Base-by-base conservation (phyloP, 2,113 vertebrate genomes). In the Leuciscus idus region DNA sequence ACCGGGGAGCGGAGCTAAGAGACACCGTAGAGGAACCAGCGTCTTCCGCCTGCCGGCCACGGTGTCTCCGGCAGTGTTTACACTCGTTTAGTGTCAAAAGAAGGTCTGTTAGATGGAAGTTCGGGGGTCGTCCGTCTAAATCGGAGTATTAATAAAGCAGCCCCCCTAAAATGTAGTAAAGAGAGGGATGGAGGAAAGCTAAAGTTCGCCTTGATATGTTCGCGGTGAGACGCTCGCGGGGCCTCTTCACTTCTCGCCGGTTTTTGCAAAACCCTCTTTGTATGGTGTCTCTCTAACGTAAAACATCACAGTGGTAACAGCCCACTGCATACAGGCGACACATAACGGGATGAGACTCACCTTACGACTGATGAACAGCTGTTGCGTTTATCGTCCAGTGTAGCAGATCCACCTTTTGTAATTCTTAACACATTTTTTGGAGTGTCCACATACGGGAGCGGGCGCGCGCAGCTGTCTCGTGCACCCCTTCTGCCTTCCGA, bases 21-120 rank as follows among this genome's bases (percentile, higher is more conserved):
- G 91, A 96, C 94, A 93, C 94, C 95, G 95, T 92, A 93, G 94
- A 93, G 91, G 88, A 87, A 68, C 84, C 57, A 92, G 93, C 85
- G 93, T 93, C 92, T 94, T 93, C 92, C 90, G 90, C 68, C 87
- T 84, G 83, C 33, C 62, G 92, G 92, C 93, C 92, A 89, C 83
- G 64, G n/a, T 88, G 88, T 81, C 87, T 87, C 90, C 87, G 26
- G 30, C 30, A 19, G 6, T 86, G n/a, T 57, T 59, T 23, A 46
- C 84, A 57, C 26, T 0, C n/a, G 48, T 33, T 50, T n/a, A 48
- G 0, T 33, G 3, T 68, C 2, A 23, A 82, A 52, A 23, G 55
- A 52, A 4, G 17, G 2, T 33, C 6, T 13, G 62, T 52, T 70
- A 26, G 19, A 26, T 17, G 9, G 21, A 68, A 70, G 43, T 15